Percentiles rank a stretch among this genome's conserved stretches.
Evolutionary conservation across 2,797 vertebrate genomes (phyloP).

Genomic region (Amblyopsis hoosieri): DNA sequence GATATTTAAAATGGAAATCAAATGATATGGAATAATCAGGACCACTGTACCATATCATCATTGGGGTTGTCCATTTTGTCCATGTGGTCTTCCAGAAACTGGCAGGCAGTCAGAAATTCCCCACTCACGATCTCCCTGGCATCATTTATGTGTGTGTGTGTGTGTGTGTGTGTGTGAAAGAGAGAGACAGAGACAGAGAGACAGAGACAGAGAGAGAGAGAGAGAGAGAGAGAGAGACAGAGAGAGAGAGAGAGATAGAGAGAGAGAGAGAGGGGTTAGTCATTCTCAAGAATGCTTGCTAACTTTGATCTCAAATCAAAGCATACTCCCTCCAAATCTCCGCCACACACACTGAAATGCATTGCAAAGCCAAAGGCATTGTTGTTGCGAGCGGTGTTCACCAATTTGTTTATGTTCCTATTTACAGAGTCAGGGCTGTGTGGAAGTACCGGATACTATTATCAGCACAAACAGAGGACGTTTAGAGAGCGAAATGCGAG

Average conservation of each 20-base stretch:
- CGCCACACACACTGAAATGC: too few species aligned
- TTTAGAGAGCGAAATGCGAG: too few species aligned
- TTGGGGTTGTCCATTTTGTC: conserved; percentile 82
- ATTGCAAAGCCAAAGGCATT: too few species aligned
- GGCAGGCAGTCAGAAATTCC: conserved; percentile 86
- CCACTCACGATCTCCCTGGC: conserved; percentile 78
- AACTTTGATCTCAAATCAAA: too few species aligned
- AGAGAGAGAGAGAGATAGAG: not conserved
- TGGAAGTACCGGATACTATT: too few species aligned
- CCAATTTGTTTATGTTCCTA: too few species aligned
- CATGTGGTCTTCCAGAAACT: conserved; percentile 84
- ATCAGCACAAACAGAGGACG: too few species aligned
- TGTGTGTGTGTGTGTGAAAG: not conserved
- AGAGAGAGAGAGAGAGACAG: not conserved
- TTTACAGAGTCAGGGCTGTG: too few species aligned
- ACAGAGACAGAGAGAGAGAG: not conserved
- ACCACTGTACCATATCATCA: conserved; percentile 69
- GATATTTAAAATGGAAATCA: not conserved
- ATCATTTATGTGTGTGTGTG: not conserved
- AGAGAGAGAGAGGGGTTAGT: too few species aligned
- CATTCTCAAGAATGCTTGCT: too few species aligned
- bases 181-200: not conserved
- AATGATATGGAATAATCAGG: not conserved
- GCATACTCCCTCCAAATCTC: too few species aligned
- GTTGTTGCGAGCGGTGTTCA: too few species aligned